These are phyloP conservation scores for Amiota minor DNA, from an alignment of 2,888 invertebrate genomes.

Conservation along the genomic window DNA sequence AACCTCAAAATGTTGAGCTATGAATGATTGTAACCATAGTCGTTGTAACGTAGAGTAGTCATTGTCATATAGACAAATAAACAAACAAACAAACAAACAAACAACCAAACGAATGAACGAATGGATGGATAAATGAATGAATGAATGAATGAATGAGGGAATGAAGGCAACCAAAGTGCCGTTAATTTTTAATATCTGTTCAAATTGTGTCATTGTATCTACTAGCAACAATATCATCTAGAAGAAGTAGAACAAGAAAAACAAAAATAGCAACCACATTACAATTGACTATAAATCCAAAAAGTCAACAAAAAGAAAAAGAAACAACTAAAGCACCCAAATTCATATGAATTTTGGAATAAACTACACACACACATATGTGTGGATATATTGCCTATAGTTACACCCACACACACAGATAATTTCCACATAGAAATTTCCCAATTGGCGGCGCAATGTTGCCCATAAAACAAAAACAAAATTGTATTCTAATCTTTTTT, in stretches of 20 bases:
- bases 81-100: too few species aligned
- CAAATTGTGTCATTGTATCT: constrained; percentile 70
- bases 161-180: constrained; percentile 64
- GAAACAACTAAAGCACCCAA: constrained; percentile 1
- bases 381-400: constrained; percentile 36
- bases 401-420: constrained; percentile 29
- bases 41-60: not conserved
- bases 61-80: not conserved
- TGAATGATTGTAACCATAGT: constrained; percentile 14
- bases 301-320: constrained; percentile 1
- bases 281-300: constrained; percentile 68
- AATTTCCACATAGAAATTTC: constrained; percentile 55
- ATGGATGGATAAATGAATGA: too few species aligned
- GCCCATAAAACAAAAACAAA: constrained; percentile 18
- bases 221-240: constrained; percentile 50
- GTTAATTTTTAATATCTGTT: constrained; percentile 72
- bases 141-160: constrained; percentile 30
- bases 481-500: constrained; percentile 15
- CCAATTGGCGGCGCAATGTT: constrained; percentile 41
- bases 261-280: constrained; percentile 61
- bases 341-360: not conserved
- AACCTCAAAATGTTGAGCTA: constrained; percentile 18
- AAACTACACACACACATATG: constrained; percentile 42
- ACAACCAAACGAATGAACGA: too few species aligned
- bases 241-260: constrained; percentile 30